Evolutionary conservation across 1,140 invertebrate species (phyloP).

Genomic region (Papilio dardanus): DNA sequence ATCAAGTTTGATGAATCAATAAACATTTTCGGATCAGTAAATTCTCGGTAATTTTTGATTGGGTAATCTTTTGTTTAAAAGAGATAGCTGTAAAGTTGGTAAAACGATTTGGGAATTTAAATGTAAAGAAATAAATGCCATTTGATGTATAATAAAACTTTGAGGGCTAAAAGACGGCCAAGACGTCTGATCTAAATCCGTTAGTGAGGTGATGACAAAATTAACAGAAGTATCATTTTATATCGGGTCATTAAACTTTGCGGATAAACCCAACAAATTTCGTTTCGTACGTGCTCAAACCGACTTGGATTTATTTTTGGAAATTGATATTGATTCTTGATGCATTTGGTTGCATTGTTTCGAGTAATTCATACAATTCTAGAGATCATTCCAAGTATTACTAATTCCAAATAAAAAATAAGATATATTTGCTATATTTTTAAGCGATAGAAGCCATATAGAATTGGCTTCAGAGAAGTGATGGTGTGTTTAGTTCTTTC

Average conservation of each 20-base stretch:
- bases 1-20: not conserved
- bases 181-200: slow-evolving; percentile 53
- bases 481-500: too few species aligned
- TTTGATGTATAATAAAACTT: slow-evolving; percentile 27
- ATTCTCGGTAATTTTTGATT: not conserved
- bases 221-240: slow-evolving; percentile 65
- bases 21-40: not conserved
- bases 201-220: slow-evolving; percentile 55
- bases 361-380: not conserved
- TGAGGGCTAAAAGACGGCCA: slow-evolving; percentile 8
- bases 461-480: too few species aligned
- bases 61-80: not conserved
- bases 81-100: not conserved
- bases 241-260: slow-evolving; percentile 58
- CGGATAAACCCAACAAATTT: slow-evolving; percentile 62
- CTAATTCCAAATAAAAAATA: not conserved
- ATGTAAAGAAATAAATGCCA: not conserved
- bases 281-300: slow-evolving; percentile 34
- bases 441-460: not conserved
- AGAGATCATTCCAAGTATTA: not conserved
- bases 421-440: not conserved
- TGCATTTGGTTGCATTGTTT: not conserved
- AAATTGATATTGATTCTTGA: not conserved
- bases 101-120: not conserved
- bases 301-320: slow-evolving; percentile 6